Base-by-base conservation (phyloP, 2,113 vertebrate genomes). In the Brienomyrus brachyistius region DNA sequence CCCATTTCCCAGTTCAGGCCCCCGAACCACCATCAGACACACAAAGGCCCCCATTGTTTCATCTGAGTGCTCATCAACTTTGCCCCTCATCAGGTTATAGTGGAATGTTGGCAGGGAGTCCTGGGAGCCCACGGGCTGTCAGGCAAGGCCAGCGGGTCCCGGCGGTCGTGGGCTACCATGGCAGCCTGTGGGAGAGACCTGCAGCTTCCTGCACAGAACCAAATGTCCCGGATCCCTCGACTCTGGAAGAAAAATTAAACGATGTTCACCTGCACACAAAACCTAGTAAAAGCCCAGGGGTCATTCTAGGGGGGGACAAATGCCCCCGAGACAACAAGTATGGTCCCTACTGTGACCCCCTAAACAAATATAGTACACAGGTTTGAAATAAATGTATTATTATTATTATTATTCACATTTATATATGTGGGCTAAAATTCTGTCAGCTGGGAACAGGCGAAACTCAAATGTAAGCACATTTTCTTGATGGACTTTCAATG, bases 51-150 rank as follows among this genome's bases (percentile, higher is more conserved):
- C 27, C 48, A 52, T 52, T 86, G 84, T 86, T 35, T 48, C 7
- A 27, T 86, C 10, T 17, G 6, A 15, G 47, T 17, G n/a, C 10
- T 27, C 47, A 51, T 27, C 15, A 50, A n/a, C 21, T 50, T n/a
- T 86, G 48, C 45, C 84, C 23, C n/a, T 86, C 84, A 86, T 31
- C 84, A 86, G 84, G 84, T 86, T 86, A 86, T 51, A 86, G 84
- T 6, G 84, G 84, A 86, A 86, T 86, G 84, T 86, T 86, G 84
- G 84, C 84, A 52, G n/a, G 48, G 48, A 50, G 48, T 86, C n/a
- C 47, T 27, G 10, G 10, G 23, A 50, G 84, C 48, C n/a, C 48
- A 51, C 47, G n/a, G 48, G 45, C 23, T 27, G 31, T 35, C 51
- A 52, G 5, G 8, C 27, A 8, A 87, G 5, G 51, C 5, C 51